Percentiles rank a stretch among this genome's conserved stretches.
phyloP scores from a whole-genome alignment of 2,888 invertebrate genomes.

The Nesidiocoris tenuis region DNA sequence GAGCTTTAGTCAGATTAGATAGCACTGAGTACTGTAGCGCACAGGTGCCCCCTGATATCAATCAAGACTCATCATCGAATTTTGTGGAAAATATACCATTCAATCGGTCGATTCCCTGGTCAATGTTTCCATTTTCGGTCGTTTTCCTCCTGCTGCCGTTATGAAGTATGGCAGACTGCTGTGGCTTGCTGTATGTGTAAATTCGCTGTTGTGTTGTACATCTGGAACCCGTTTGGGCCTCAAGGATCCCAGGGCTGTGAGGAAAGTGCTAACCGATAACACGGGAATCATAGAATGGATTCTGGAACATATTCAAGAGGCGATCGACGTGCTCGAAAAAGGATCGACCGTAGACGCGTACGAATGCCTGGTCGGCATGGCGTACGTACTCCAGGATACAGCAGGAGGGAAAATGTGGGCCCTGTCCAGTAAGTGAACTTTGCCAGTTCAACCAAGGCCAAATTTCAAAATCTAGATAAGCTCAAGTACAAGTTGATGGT shows the following conservation, averaged over 20 bases:
- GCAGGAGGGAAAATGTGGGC: conserved; percentile 29
- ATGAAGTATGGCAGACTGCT: neutral
- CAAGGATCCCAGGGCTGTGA: conserved; percentile 1
- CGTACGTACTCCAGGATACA: conserved; percentile 14
- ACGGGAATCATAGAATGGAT: conserved; percentile 28
- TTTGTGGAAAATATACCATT: neutral
- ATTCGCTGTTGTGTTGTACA: neutral
- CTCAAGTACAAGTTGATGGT: no score
- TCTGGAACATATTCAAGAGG: conserved; percentile 14
- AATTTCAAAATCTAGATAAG: no score
- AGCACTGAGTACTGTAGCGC: neutral
- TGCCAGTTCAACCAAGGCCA: no score
- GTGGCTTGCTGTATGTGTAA: neutral
- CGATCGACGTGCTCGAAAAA: conserved; percentile 14
- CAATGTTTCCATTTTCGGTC: neutral
- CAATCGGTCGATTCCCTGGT: neutral
- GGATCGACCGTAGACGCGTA: conserved; percentile 17
- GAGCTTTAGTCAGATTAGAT: neutral
- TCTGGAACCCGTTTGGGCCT: neutral
- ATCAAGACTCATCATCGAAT: no score
- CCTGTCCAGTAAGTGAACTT: conserved; percentile 16
- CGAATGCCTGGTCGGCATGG: conserved; percentile 30
- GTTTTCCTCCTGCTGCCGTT: no score
- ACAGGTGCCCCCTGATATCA: neutral
- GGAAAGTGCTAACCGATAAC: conserved; percentile 12